phyloP scores from a whole-genome alignment of 1,140 invertebrate genomes.

The Hesperophylax magnus region DNA sequence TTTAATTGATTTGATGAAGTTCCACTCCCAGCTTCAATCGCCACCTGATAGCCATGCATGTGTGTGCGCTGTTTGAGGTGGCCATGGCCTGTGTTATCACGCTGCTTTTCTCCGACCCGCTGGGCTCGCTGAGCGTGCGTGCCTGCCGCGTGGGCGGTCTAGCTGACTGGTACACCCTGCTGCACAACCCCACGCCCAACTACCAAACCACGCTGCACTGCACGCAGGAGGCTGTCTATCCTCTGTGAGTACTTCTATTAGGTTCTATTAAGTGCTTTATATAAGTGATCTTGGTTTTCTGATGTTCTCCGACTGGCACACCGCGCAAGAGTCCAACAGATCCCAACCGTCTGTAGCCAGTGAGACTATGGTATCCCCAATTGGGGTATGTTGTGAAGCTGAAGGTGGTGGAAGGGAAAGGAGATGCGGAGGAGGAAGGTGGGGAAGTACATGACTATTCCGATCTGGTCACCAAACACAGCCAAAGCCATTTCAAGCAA shows the following conservation, averaged over 20 bases:
- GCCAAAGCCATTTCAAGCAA: too few relatives aligned
- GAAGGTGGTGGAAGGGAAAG: too few relatives aligned
- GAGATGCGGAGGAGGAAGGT: too few relatives aligned
- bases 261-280: too few relatives aligned
- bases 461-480: too few relatives aligned
- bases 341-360: too few relatives aligned
- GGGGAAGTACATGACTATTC: too few relatives aligned
- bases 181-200: slow-evolving; percentile 94
- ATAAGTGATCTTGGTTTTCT: too few relatives aligned
- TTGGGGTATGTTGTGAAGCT: too few relatives aligned
- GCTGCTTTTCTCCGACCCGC: slow-evolving; percentile 82
- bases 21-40: slow-evolving; percentile 74
- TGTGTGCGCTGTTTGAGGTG: slow-evolving; percentile 88
- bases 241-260: slow-evolving; percentile 81
- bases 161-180: slow-evolving; percentile 96
- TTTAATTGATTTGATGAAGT: not conserved
- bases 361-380: too few relatives aligned
- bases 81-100: slow-evolving; percentile 80
- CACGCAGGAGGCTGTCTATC: slow-evolving; percentile 97
- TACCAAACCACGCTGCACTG: slow-evolving; percentile 92
- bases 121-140: slow-evolving; percentile 80
- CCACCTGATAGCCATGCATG: slow-evolving; percentile 79
- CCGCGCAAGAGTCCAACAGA: too few relatives aligned
- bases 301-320: too few relatives aligned
- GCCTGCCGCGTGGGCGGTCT: slow-evolving; percentile 85